Conservation (phyloP, 2,888 invertebrate species). For the Leucoptera coffeella region DNA sequence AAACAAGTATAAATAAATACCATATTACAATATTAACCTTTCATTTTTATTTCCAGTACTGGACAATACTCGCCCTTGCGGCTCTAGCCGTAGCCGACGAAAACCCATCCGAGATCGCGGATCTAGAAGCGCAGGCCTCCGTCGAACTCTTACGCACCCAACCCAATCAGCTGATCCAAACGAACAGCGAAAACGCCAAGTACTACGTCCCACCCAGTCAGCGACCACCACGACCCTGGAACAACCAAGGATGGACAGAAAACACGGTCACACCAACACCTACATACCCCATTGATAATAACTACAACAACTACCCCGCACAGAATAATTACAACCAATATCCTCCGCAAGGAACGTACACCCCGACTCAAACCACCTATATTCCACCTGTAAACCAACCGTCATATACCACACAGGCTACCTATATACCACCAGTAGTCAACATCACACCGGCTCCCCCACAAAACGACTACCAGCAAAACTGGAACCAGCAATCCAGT, state of each 20-base stretch:
- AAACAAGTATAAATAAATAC: too few relatives aligned
- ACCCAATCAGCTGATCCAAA: conserved; percentile 10
- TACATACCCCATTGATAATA: conserved; percentile 9
- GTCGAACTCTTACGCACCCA: conserved; percentile 16
- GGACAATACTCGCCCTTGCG: conserved; percentile 19
- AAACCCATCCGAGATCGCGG: conserved; percentile 12
- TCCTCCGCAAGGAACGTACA: conserved; percentile 10
- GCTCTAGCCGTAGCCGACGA: conserved; percentile 20
- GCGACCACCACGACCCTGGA: conserved; percentile 12
- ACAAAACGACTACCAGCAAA: conserved; percentile 6
- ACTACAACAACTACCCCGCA: conserved; percentile 10
- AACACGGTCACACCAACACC: conserved; percentile 2
- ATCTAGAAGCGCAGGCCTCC: conserved; percentile 17
- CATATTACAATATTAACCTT: too few relatives aligned
- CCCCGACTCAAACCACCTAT: conserved; percentile 5
- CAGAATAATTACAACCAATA: conserved; percentile 10
- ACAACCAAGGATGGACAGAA: not conserved
- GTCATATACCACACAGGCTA: conserved; percentile 10
- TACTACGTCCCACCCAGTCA: conserved; percentile 15
- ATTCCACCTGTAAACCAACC: conserved; percentile 8
- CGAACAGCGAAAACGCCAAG: conserved; percentile 13
- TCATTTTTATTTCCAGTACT: conserved; percentile 24
- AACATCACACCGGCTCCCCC: conserved; percentile 9
- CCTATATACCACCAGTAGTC: conserved; percentile 9
- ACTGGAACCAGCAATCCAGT: conserved; percentile 8